phyloP scores from a whole-genome alignment of 1,140 invertebrate genomes.

The Notospermus geniculatus region DNA sequence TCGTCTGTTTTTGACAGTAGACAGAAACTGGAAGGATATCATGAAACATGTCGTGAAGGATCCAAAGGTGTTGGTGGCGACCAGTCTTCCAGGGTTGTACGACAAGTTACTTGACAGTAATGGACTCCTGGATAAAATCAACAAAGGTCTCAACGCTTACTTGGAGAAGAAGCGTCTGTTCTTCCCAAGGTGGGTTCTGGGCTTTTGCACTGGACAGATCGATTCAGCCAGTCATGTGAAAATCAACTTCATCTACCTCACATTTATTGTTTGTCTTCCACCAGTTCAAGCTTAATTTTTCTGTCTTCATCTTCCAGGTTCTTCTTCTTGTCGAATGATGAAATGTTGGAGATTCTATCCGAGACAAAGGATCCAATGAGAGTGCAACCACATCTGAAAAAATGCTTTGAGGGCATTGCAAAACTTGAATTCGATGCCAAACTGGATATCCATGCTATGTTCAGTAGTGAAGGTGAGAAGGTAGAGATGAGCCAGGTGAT shows the following conservation, averaged over 20 bases:
- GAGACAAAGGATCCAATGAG: conserved; percentile 57
- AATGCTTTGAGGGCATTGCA: conserved; percentile 58
- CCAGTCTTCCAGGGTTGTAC: conserved; percentile 47
- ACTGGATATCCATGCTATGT: conserved; percentile 55
- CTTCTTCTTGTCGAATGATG: conserved; percentile 59
- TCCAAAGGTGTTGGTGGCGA: conserved; percentile 51
- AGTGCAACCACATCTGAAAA: conserved; percentile 58
- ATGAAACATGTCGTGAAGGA: conserved; percentile 53
- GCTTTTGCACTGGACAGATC: too few relatives aligned
- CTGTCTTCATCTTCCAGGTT: conserved; percentile 45
- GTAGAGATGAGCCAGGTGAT: conserved; percentile 43
- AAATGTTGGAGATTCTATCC: conserved; percentile 58
- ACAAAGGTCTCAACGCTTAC: conserved; percentile 57
- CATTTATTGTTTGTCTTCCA: too few relatives aligned
- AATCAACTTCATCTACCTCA: too few relatives aligned
- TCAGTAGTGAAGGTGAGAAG: conserved; percentile 55
- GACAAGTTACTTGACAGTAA: conserved; percentile 55
- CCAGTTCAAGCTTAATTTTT: too few relatives aligned
- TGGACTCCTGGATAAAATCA: conserved; percentile 54
- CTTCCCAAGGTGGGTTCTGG: conserved; percentile 48
- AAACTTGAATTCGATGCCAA: conserved; percentile 55
- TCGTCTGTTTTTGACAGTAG: conserved; percentile 53
- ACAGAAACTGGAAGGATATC: conserved; percentile 57
- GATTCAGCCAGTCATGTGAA: too few relatives aligned
- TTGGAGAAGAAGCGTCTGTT: conserved; percentile 58